Evolutionary conservation across 2,888 invertebrate species (phyloP).

Genomic region (Hirtodrosophila trivittata): DNA sequence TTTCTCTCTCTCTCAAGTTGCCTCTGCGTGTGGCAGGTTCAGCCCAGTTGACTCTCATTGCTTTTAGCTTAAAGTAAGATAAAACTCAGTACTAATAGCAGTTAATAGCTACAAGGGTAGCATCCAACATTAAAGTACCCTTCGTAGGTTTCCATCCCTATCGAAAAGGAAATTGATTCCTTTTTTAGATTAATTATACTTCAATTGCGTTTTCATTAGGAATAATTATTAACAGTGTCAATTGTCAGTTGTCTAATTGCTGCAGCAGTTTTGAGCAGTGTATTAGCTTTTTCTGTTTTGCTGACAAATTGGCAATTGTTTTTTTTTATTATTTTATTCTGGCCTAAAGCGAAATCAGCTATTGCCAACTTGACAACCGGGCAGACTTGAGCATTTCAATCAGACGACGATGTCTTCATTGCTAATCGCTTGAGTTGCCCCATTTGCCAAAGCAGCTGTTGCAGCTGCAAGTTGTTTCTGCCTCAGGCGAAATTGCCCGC

Average conservation of each 20-base stretch:
- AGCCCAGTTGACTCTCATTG: conserved; percentile 6
- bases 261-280: conserved; percentile 16
- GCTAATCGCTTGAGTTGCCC: conserved; percentile 70
- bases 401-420: conserved; percentile 63
- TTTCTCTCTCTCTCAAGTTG: conserved; percentile 17
- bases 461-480: conserved; percentile 22
- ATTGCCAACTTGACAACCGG: conserved; percentile 32
- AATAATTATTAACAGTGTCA: conserved; percentile 3
- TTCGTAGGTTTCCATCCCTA: no score
- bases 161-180: no score
- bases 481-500: conserved; percentile 36
- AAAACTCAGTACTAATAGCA: conserved; percentile 61
- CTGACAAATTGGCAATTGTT: conserved; percentile 33
- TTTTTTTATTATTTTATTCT: conserved; percentile 4
- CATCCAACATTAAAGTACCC: no score
- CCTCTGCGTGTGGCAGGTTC: conserved; percentile 51
- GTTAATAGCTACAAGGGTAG: conserved; percentile 66
- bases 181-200: not conserved
- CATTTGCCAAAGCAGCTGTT: conserved; percentile 55
- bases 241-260: conserved; percentile 22
- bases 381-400: conserved; percentile 58
- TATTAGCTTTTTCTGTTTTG: conserved; percentile 1
- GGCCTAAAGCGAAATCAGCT: conserved; percentile 44
- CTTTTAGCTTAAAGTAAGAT: conserved; percentile 51
- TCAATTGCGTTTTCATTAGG: not conserved